A percentile compares a stretch with the other conserved stretches of the same genome.
Evolutionary conservation across 2,113 vertebrate species (phyloP).

Genomic region (Carassius auratus): DNA sequence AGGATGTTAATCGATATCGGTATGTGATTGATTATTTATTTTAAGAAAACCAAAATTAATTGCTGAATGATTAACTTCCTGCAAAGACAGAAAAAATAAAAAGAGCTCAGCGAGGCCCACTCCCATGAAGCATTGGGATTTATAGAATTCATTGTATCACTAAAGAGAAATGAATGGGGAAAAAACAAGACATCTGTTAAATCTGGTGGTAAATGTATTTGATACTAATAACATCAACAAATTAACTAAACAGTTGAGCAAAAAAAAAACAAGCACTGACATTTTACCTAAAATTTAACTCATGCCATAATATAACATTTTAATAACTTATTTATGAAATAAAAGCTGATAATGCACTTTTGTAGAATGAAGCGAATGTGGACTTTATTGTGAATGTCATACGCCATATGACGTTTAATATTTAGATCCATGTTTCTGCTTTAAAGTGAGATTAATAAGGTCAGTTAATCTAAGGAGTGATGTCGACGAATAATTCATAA

Average conservation of each 20-base stretch:
- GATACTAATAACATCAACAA: no score
- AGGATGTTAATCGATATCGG: background rate
- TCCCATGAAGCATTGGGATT: no score
- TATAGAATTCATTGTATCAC: no score
- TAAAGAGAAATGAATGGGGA: no score
- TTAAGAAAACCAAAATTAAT: background rate
- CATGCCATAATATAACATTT: background rate
- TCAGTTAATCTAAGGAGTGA: background rate
- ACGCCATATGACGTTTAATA: background rate
- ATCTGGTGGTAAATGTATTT: no score
- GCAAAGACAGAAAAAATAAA: background rate
- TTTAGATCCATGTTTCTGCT: background rate
- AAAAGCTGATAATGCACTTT: background rate
- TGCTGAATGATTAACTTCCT: background rate
- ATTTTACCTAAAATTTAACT: no score
- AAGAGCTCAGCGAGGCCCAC: no score
- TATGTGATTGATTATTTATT: background rate
- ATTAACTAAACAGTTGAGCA: background rate
- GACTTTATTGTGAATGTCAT: no score
- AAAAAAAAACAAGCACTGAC: background rate
- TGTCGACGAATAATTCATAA: background rate
- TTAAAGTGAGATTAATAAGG: background rate
- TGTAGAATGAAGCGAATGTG: no score
- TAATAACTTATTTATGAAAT: background rate
- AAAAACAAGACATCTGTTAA: no score